Base-by-base conservation (phyloP, 2,797 vertebrate species). In the Sciurus vulgaris region DNA sequence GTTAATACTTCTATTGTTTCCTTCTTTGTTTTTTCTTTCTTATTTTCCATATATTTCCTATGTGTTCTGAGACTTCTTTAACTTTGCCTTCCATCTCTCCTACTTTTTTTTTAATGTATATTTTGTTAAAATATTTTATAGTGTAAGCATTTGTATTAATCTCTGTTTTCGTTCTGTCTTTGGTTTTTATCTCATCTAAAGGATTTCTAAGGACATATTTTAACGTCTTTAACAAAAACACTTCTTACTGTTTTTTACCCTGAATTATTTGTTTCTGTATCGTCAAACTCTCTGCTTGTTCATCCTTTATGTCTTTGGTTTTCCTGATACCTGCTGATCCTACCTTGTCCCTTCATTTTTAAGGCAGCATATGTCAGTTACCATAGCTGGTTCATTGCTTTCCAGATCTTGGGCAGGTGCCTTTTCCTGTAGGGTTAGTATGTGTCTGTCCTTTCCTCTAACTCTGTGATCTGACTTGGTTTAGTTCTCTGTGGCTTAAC, bases 161-260 rank as follows among this genome's bases (percentile, higher is more conserved):
- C 47, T 91, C n/a, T 38, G 4, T 67, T 73, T 73, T 18, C 49
- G 87, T 88, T 79, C 63, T 74, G 10, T 41, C 24, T 83, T 93
- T 59, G 44, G 5, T 8, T 63, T 91, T 89, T 47, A 92, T 95
- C 77, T 91, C 41, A 86, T 86, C 38, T 92, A 56, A 90, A 95
- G 61, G 51, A 56, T 47, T 76, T 82, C 72, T 56, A 67, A 81
- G 38, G 51, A 17, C 14, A 38, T 9, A 44, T 90, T 73, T 51
- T 15, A 10, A 24, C 26, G 0, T 13, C 22, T 14, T 77, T 82
- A 41, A 26, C 69, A 79, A 82, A 41, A 24, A 61, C 13, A 28
- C 49, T 20, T 86, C 49, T 20, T 86, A 85, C 5, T 49, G 7
- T 87, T 94, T 54, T 76, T 63, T 74, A 20, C n/a, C 20, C 51